These are phyloP conservation scores for Gryllus bimaculatus DNA, from an alignment of 1,140 invertebrate genomes.

Conservation along the genomic window DNA sequence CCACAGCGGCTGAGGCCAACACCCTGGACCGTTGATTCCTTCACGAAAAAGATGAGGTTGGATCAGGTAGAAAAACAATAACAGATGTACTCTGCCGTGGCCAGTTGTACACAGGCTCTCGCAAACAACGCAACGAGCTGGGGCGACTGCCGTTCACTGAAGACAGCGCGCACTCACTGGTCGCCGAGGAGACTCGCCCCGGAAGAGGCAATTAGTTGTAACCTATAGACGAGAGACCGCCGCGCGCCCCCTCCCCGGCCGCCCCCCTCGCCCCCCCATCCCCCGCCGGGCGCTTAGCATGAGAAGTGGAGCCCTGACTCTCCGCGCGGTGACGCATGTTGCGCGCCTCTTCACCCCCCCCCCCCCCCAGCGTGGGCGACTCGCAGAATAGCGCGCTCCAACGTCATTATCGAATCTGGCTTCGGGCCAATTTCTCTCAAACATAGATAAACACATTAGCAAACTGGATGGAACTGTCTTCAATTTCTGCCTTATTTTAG, in stretches of 20 bases:
- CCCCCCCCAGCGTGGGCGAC: too few relatives aligned
- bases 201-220: not conserved
- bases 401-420: too few relatives aligned
- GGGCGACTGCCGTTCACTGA: not conserved
- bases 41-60: not conserved
- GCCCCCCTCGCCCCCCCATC: too few relatives aligned
- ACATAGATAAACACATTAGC: too few relatives aligned
- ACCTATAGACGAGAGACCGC: not conserved
- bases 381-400: too few relatives aligned
- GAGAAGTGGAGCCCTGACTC: too few relatives aligned
- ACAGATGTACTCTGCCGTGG: not conserved
- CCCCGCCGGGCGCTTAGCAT: too few relatives aligned
- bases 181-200: not conserved
- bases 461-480: too few relatives aligned
- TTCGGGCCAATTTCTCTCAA: too few relatives aligned
- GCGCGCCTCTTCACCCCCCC: not conserved
- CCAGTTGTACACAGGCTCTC: slow-evolving; percentile 2
- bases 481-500: too few relatives aligned
- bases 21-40: slow-evolving; percentile 2
- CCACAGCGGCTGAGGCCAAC: slow-evolving; percentile 2
- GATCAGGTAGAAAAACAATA: not conserved
- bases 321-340: not conserved
- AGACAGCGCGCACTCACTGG: not conserved
- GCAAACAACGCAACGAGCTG: not conserved
- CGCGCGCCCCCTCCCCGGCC: too few relatives aligned